Percentiles rank a stretch among this genome's conserved stretches.
Conservation (phyloP, 2,113 vertebrate genomes). For the Platycercus adscitus region DNA sequence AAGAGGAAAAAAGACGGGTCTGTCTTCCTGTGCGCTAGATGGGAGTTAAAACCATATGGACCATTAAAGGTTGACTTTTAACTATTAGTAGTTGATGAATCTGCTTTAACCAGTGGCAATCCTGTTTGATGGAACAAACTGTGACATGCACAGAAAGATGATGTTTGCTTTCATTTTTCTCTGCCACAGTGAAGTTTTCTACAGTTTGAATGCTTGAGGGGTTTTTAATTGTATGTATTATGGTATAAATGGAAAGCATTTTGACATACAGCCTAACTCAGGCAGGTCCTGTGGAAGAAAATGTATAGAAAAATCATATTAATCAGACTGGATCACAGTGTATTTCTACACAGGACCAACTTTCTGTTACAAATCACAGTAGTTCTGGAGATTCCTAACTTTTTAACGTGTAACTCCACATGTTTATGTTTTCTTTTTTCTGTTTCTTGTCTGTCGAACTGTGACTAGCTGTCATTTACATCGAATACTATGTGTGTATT, state of each 20-base stretch:
- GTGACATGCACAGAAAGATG: slow-evolving; percentile 45
- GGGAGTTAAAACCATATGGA: neutral
- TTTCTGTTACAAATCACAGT: neutral
- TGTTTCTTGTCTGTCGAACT: neutral
- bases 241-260: slow-evolving; percentile 48
- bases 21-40: neutral
- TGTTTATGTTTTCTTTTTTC: neutral
- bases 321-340: neutral
- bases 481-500: neutral
- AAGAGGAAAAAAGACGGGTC: neutral
- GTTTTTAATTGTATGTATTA: slow-evolving; percentile 53
- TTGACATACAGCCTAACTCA: neutral
- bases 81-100: neutral
- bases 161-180: slow-evolving; percentile 75
- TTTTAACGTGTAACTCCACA: neutral
- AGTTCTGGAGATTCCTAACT: neutral
- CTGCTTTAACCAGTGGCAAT: neutral
- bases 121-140: neutral
- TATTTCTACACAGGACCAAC: neutral
- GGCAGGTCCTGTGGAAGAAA: neutral
- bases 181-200: slow-evolving; percentile 77
- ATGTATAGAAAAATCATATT: neutral
- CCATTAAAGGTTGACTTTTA: neutral
- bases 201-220: slow-evolving; percentile 74
- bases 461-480: neutral